Evolutionary conservation across 2,888 invertebrate genomes (phyloP).

Genomic region (Watsonalla binaria): DNA sequence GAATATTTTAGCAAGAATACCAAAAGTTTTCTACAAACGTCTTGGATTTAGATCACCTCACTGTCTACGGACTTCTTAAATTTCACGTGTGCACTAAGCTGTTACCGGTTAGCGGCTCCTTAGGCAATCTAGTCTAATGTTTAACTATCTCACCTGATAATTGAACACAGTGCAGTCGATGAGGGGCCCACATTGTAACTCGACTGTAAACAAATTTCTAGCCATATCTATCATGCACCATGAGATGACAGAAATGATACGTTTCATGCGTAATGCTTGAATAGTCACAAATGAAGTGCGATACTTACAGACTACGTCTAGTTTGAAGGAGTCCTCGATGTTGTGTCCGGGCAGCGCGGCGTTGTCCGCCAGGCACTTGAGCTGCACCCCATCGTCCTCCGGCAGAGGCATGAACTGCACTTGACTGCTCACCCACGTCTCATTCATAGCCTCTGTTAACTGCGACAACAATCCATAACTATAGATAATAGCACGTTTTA

Average conservation of each 20-base stretch:
- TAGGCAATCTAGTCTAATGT: no score
- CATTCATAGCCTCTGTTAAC: conserved; percentile 82
- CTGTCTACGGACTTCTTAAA: no score
- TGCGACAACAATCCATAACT: conserved; percentile 35
- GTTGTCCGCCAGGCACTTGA: conserved; percentile 93
- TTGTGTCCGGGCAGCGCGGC: conserved; percentile 85
- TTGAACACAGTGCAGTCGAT: no score
- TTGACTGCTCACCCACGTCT: conserved; percentile 86
- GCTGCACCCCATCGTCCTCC: conserved; percentile 89
- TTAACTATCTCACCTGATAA: no score
- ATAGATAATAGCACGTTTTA: no score
- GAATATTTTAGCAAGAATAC: background rate
- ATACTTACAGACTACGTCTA: conserved; percentile 94
- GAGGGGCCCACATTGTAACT: background rate
- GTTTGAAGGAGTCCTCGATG: conserved; percentile 88
- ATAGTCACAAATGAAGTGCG: background rate
- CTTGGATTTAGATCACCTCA: background rate
- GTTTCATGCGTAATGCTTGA: background rate
- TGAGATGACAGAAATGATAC: background rate
- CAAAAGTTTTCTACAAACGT: background rate
- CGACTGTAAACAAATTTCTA: no score
- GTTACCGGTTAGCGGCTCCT: no score
- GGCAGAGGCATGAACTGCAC: conserved; percentile 89
- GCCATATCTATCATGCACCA: no score
- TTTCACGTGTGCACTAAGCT: no score